phyloP scores from a whole-genome alignment of 2,797 vertebrate genomes.

The Myotis pilosus region DNA sequence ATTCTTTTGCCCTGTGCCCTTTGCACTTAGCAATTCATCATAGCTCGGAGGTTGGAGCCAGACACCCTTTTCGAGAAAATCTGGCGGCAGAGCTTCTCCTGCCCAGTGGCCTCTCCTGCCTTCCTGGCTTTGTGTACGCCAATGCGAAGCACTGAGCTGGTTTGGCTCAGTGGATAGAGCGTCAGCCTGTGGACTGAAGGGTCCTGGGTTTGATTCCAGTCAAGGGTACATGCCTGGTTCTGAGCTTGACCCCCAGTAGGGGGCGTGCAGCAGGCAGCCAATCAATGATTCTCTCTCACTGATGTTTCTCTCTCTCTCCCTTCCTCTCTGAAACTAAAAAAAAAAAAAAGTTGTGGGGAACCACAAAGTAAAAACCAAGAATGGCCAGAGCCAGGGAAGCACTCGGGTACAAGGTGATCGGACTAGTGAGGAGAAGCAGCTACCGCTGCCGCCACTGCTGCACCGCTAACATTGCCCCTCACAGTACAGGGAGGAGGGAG shows the following conservation, averaged over 20 bases:
- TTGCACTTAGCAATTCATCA: conserved; percentile 16
- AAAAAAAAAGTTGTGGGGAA: too few species aligned
- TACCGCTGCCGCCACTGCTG: neutral
- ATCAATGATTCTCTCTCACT: too few species aligned
- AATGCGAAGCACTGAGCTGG: neutral
- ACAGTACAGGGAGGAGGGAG: neutral
- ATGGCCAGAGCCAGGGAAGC: neutral
- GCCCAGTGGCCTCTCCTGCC: neutral
- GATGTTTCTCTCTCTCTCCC: too few species aligned
- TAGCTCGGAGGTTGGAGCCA: neutral
- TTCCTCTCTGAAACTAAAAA: too few species aligned
- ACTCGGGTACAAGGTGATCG: neutral
- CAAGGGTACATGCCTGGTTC: too few species aligned
- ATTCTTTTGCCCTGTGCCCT: neutral
- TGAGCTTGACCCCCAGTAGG: too few species aligned
- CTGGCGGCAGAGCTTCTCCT: neutral
- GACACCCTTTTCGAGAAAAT: neutral
- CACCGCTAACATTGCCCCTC: neutral
- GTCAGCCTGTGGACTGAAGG: too few species aligned
- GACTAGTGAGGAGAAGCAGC: neutral
- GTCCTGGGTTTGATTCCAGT: too few species aligned
- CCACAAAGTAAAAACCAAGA: neutral
- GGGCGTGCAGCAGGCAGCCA: too few species aligned
- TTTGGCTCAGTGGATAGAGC: too few species aligned
- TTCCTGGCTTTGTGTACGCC: neutral